Conservation (phyloP, 53 echinoderm and acorn worm genomes). For the Luidia sarsii region DNA sequence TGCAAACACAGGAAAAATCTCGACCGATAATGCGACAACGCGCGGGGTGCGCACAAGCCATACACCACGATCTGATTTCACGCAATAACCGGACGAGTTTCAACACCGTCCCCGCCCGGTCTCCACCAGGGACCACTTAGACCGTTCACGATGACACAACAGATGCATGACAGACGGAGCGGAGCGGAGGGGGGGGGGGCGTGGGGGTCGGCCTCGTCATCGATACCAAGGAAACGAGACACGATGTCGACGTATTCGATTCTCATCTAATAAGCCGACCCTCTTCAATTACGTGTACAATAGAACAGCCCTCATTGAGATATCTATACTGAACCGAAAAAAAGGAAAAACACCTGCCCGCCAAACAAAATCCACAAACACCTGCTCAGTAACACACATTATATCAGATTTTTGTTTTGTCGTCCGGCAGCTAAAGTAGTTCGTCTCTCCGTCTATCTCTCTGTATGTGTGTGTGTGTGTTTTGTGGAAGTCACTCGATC, state of each 20-base stretch:
- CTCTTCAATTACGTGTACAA: constrained; percentile 29
- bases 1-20: too few relatives aligned
- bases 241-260: constrained; percentile 18
- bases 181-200: too few relatives aligned
- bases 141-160: too few relatives aligned
- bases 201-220: constrained; percentile 14
- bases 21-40: too few relatives aligned
- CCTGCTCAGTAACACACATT: constrained; percentile 33
- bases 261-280: constrained; percentile 1
- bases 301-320: constrained; percentile 6
- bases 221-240: constrained; percentile 48
- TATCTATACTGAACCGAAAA: constrained; percentile 16
- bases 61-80: too few relatives aligned
- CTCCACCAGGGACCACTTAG: too few relatives aligned
- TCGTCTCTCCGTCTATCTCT: background rate
- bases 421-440: background rate
- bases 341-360: constrained; percentile 23
- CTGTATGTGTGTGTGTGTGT: background rate
- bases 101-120: too few relatives aligned
- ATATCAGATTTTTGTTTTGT: background rate
- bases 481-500: background rate
- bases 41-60: too few relatives aligned
- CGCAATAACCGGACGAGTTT: too few relatives aligned
- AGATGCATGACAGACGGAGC: too few relatives aligned
- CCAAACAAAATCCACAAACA: constrained; percentile 21